These are phyloP conservation scores for Coleophora deauratella DNA, from an alignment of 2,888 invertebrate species.

Conservation along the genomic window DNA sequence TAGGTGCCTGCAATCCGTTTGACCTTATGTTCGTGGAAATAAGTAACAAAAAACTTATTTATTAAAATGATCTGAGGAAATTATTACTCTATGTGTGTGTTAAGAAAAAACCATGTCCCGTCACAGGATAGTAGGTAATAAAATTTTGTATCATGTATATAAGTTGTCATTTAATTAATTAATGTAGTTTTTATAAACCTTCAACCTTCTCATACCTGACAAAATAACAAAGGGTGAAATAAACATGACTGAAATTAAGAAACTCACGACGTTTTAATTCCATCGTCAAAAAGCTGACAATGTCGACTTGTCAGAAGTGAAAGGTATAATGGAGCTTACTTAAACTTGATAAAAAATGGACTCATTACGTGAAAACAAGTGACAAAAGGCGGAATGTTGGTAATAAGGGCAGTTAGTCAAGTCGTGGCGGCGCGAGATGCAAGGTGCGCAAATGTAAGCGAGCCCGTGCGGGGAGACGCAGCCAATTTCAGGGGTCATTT, in stretches of 20 bases:
- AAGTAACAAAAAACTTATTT: too few relatives aligned
- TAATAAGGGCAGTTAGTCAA: constrained; percentile 62
- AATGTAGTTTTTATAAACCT: too few relatives aligned
- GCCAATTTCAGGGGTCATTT: constrained; percentile 71
- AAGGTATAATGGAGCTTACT: not conserved
- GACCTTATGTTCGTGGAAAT: too few relatives aligned
- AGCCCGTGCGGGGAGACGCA: constrained; percentile 25
- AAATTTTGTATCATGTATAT: too few relatives aligned
- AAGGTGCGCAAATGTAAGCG: constrained; percentile 58
- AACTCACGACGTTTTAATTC: not conserved
- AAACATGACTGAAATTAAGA: not conserved
- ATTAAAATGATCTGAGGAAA: too few relatives aligned
- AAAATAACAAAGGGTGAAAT: too few relatives aligned
- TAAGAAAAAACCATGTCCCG: too few relatives aligned
- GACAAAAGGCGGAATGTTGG: constrained; percentile 44
- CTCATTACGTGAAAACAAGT: constrained; percentile 28
- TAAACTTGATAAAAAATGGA: not conserved
- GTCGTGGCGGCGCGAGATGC: constrained; percentile 31
- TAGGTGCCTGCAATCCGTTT: too few relatives aligned
- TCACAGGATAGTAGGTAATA: too few relatives aligned
- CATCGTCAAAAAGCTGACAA: not conserved
- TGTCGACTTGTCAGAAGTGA: not conserved
- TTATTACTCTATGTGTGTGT: too few relatives aligned
- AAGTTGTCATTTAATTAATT: too few relatives aligned
- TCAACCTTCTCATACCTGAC: too few relatives aligned